Conservation (phyloP, 1,140 invertebrate genomes). For the Drosophila grimshawi region DNA sequence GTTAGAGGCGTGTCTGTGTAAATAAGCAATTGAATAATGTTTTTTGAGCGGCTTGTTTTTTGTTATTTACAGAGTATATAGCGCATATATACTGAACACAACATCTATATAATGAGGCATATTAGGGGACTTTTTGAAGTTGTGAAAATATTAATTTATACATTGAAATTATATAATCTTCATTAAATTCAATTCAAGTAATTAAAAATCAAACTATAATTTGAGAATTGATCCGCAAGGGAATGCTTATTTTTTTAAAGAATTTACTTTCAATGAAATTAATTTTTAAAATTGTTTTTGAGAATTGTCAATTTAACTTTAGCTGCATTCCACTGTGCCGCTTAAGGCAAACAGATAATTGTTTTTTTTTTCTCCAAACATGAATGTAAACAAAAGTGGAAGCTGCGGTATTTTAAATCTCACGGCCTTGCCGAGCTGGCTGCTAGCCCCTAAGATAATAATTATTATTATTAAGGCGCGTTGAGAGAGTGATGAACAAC, state of each 20-base stretch:
- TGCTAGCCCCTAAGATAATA: conserved; percentile 28
- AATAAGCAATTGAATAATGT: neutral
- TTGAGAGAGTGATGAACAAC: conserved; percentile 11
- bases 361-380: conserved; percentile 40
- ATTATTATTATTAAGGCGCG: conserved; percentile 19
- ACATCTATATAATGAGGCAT: no score
- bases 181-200: no score
- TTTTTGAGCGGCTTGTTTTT: neutral
- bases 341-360: conserved; percentile 45
- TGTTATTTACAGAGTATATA: neutral
- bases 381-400: conserved; percentile 68
- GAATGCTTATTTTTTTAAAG: no score
- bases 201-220: no score
- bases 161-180: no score
- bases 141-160: no score
- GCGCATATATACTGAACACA: no score
- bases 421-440: conserved; percentile 55
- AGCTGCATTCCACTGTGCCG: conserved; percentile 28
- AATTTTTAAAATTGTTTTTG: no score
- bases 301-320: neutral
- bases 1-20: neutral
- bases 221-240: no score
- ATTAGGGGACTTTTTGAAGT: no score
- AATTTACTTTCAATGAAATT: no score
- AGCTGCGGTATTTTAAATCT: conserved; percentile 61